phyloP scores from a whole-genome alignment of 2,888 invertebrate species.

The Pyrgus malvae region DNA sequence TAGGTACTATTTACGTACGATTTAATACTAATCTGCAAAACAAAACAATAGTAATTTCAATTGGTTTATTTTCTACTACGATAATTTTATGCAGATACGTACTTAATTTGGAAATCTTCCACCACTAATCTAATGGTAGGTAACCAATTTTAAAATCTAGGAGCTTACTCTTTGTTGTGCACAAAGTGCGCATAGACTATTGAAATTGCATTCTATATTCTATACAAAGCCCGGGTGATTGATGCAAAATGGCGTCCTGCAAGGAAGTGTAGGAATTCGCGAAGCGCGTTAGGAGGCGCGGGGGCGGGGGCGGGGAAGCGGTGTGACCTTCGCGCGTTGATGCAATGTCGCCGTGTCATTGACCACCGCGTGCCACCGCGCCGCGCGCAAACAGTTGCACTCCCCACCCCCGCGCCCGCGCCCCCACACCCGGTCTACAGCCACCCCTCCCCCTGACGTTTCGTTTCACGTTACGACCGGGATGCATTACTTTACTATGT shows the following conservation, averaged over 20 bases:
- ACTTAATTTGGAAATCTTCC: too few species aligned
- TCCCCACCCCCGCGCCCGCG: constrained; percentile 39
- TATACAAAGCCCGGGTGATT: constrained; percentile 47
- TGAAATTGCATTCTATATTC: neutral
- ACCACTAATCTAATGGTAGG: too few species aligned
- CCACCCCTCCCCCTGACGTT: constrained; percentile 44
- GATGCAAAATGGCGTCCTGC: constrained; percentile 69
- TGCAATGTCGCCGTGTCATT: constrained; percentile 82
- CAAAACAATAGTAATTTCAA: too few species aligned
- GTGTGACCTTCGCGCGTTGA: constrained; percentile 77
- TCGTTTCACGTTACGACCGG: constrained; percentile 33
- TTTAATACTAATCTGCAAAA: too few species aligned
- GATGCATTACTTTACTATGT: constrained; percentile 22
- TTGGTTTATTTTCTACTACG: too few species aligned
- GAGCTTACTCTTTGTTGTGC: neutral
- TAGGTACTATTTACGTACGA: too few species aligned
- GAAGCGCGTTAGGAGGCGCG: constrained; percentile 43
- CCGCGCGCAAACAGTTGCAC: constrained; percentile 46
- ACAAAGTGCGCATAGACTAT: neutral
- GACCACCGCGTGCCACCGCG: constrained; percentile 68
- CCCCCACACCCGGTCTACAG: constrained; percentile 39
- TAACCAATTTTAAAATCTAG: neutral
- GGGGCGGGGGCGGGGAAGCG: constrained; percentile 43
- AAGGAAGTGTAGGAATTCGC: constrained; percentile 64
- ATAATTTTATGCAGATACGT: too few species aligned